These are phyloP conservation scores for Pectinophora gossypiella DNA, from an alignment of 1,140 invertebrate species.

Conservation along the genomic window DNA sequence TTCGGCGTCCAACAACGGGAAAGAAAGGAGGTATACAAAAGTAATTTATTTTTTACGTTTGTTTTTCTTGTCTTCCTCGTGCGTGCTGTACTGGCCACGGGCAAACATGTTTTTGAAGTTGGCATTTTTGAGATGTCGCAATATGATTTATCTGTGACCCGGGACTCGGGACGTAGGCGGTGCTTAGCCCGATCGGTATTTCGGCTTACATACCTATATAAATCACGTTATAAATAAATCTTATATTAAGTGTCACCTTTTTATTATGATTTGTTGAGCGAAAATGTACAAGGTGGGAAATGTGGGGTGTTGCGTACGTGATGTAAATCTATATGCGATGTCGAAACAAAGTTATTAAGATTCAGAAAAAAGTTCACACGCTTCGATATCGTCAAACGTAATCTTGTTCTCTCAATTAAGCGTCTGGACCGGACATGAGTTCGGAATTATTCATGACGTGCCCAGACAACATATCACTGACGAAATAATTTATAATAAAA, in stretches of 20 bases:
- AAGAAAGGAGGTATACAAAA: conserved; percentile 74
- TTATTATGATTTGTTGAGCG: conserved; percentile 36
- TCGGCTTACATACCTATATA: conserved; percentile 34
- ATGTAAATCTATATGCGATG: conserved; percentile 21
- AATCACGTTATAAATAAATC: conserved; percentile 56
- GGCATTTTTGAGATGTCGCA: conserved; percentile 73
- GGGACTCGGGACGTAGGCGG: conserved; percentile 59
- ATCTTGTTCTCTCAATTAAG: conserved; percentile 64
- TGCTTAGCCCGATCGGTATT: conserved; percentile 70
- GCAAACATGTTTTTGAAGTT: conserved; percentile 71
- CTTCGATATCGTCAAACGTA: conserved; percentile 37
- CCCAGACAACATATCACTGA: conserved; percentile 39
- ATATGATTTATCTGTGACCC: conserved; percentile 65
- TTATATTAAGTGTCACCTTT: conserved; percentile 53
- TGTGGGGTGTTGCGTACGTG: not conserved
- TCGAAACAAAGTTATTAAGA: conserved; percentile 34
- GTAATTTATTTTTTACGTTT: conserved; percentile 74
- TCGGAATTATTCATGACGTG: conserved; percentile 58
- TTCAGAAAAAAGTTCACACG: conserved; percentile 52
- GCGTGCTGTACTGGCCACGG: conserved; percentile 61
- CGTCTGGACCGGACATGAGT: conserved; percentile 44
- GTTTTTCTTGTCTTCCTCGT: conserved; percentile 69
- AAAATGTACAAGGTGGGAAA: not conserved
- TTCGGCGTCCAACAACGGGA: conserved; percentile 70
- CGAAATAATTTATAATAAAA: conserved; percentile 47